Conservation (phyloP, 2,113 vertebrate species). For the Tyto alba region DNA sequence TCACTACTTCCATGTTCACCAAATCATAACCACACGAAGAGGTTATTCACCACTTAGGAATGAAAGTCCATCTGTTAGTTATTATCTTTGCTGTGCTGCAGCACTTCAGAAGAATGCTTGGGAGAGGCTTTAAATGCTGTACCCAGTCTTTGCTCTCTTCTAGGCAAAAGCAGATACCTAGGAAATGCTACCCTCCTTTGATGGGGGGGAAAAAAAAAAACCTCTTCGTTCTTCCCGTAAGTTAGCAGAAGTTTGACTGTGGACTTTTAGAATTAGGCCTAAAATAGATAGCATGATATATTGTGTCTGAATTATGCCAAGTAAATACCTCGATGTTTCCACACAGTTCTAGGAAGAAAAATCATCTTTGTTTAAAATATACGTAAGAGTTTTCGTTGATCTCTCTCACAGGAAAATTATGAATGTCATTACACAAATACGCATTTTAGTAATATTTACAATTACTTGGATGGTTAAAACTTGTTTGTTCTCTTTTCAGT, state of each 20-base stretch:
- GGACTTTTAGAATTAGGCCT: neutral
- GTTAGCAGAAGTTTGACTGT: neutral
- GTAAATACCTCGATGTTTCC: conserved; percentile 30
- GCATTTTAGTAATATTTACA: neutral
- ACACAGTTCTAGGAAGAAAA: conserved; percentile 19
- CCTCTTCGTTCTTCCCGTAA: neutral
- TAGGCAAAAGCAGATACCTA: neutral
- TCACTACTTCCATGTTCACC: conserved; percentile 57
- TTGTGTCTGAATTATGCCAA: conserved; percentile 14
- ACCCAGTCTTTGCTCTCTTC: neutral
- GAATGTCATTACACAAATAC: neutral
- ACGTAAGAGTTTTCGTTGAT: neutral
- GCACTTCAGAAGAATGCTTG: conserved; percentile 28
- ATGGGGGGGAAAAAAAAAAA: neutral
- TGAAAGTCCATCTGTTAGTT: conserved; percentile 69
- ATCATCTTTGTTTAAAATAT: neutral
- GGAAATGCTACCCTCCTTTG: neutral
- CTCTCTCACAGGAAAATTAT: neutral
- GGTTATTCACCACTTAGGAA: conserved; percentile 68
- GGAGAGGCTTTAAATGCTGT: conserved; percentile 3
- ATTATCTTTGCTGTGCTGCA: conserved; percentile 55
- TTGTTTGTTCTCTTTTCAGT: neutral
- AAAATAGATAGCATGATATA: neutral
- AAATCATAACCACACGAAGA: conserved; percentile 59
- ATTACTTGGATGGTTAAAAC: neutral